Evolutionary conservation across 2,888 invertebrate species (phyloP).

Genomic region (Belgica antarctica): DNA sequence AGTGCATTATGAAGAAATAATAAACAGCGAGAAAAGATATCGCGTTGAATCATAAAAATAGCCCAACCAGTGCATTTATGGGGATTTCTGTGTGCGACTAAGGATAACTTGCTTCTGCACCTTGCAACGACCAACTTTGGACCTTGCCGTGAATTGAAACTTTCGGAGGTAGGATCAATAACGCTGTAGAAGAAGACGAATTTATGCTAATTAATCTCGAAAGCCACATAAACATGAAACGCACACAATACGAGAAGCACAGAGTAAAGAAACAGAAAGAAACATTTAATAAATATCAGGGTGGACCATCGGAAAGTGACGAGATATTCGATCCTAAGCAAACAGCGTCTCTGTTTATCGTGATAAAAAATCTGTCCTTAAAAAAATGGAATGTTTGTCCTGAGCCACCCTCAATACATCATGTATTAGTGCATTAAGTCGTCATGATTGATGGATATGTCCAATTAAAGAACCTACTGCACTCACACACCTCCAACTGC

Average conservation of each 20-base stretch:
- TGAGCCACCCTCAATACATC: slow-evolving; percentile 30
- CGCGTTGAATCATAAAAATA: slow-evolving; percentile 38
- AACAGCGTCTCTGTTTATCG: slow-evolving; percentile 23
- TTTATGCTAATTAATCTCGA: slow-evolving; percentile 40
- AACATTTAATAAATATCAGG: background rate
- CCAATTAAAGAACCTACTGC: slow-evolving; percentile 42
- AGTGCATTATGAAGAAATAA: slow-evolving; percentile 22
- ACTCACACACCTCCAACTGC: slow-evolving; percentile 42
- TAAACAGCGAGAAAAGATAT: slow-evolving; percentile 14
- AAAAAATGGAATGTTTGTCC: slow-evolving; percentile 15
- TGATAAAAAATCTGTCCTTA: slow-evolving; percentile 14
- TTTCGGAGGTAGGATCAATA: background rate
- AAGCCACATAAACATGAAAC: slow-evolving; percentile 38
- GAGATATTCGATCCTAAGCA: slow-evolving; percentile 37
- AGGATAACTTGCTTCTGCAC: slow-evolving; percentile 11
- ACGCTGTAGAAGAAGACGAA: background rate
- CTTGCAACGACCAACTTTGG: background rate
- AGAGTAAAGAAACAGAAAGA: slow-evolving; percentile 20
- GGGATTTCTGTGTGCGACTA: slow-evolving; percentile 18
- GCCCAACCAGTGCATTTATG: slow-evolving; percentile 21
- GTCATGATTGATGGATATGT: slow-evolving; percentile 40
- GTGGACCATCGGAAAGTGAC: slow-evolving; percentile 34
- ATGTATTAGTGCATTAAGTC: slow-evolving; percentile 2
- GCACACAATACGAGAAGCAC: slow-evolving; percentile 30
- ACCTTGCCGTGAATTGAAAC: background rate